Base-by-base conservation (phyloP, 2,113 vertebrate species). In the Dasyprocta punctata region DNA sequence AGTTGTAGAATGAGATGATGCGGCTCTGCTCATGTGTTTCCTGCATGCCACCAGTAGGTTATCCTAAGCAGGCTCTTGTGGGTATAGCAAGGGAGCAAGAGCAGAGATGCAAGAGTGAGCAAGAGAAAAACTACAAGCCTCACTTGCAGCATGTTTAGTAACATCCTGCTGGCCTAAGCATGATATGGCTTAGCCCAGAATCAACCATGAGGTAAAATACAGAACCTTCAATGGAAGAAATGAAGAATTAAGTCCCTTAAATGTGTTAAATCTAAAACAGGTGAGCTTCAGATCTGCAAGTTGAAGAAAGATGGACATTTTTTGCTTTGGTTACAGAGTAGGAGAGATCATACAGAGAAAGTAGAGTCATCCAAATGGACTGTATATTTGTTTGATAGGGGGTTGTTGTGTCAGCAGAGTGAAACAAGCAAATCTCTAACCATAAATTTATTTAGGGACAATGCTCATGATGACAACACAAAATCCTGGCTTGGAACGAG, bases 301-400 rank as follows among this genome's bases (percentile, higher is more conserved):
- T 19, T 93, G 13, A 94, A 60, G 60, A 93, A 97, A 96, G 22
- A 13, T 94, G 65, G 20, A 19, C 17, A 89, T 91, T 89, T 26
- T 30, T 78, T 77, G 69, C 73, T 75, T 75, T 77, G 7, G 44
- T 89, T 92, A 17, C 56, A 83, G 10, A 58, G 28, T 90, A 61
- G 52, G 30, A 89, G 9, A 86, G 12, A 92, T 36, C 4, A 9
- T 91, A 24, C 4, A 2, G 13, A 9, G n/a, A 92, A 12, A 95
- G 12, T 30, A 69, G 44, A 41, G 8, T 88, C 60, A 96, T 52
- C 13, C 44, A 91, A 96, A 92, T 63, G 38, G 26, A 85, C 14
- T 88, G 0, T 54, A 20, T 67, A 7, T 49, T 5, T 94, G 33
- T 71, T 20, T 90, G 47, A 58, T 65, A 63, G 41, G 47, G 2